These are phyloP conservation scores for Labia minor DNA, from an alignment of 2,888 invertebrate species.

Conservation along the genomic window DNA sequence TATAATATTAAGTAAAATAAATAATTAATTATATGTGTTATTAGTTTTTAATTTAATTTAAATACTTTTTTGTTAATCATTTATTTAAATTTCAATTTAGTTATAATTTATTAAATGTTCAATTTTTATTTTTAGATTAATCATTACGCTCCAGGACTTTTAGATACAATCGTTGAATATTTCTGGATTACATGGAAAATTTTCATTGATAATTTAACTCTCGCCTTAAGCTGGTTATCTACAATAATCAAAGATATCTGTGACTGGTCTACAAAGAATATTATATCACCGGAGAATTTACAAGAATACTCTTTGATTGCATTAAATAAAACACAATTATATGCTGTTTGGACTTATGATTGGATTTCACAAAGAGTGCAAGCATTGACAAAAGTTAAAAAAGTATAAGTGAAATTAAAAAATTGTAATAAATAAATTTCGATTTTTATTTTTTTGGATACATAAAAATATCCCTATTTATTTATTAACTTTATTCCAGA, in stretches of 20 bases:
- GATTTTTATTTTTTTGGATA: too few relatives aligned
- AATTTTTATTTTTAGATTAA: constrained; percentile 46
- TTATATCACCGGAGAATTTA: constrained; percentile 64
- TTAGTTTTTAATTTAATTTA: too few relatives aligned
- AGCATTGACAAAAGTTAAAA: constrained; percentile 52
- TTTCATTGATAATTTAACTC: constrained; percentile 42
- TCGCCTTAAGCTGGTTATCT: constrained; percentile 37
- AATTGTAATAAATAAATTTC: too few relatives aligned
- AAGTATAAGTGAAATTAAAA: constrained; percentile 39
- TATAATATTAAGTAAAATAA: too few relatives aligned
- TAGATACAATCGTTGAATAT: constrained; percentile 48
- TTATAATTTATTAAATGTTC: too few relatives aligned
- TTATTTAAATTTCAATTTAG: too few relatives aligned
- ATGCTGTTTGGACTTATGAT: constrained; percentile 56
- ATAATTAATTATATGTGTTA: too few relatives aligned
- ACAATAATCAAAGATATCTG: constrained; percentile 50
- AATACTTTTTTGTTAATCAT: too few relatives aligned
- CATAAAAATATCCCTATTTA: too few relatives aligned
- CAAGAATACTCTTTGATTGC: constrained; percentile 54
- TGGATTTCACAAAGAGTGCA: constrained; percentile 72
- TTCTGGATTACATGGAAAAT: constrained; percentile 37
- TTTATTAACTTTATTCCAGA: too few relatives aligned
- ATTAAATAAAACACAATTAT: constrained; percentile 55
- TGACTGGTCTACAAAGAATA: constrained; percentile 45
- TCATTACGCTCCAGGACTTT: constrained; percentile 58